phyloP scores from a whole-genome alignment of 1,140 invertebrate genomes.

The Euura lappo region DNA sequence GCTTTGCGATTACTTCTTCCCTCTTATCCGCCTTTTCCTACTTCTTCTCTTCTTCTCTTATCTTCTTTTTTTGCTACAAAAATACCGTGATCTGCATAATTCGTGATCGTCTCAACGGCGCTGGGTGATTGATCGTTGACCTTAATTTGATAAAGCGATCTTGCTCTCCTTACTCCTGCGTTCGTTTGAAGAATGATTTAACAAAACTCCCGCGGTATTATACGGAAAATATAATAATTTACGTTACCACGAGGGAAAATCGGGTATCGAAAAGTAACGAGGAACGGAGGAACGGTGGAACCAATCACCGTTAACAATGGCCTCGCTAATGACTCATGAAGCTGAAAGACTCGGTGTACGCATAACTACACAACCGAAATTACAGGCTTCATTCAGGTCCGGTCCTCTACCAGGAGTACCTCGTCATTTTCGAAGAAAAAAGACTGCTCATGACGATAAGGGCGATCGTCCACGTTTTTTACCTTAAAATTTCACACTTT shows the following conservation, averaged over 20 bases:
- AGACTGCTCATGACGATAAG: too few relatives aligned
- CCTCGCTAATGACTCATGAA: background rate
- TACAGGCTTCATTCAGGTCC: too few relatives aligned
- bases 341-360: background rate
- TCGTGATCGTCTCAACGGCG: background rate
- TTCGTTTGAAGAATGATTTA: background rate
- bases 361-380: too few relatives aligned
- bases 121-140: background rate
- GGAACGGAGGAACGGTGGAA: background rate
- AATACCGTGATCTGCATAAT: background rate
- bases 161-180: background rate
- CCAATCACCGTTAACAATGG: background rate
- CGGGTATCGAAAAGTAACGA: background rate
- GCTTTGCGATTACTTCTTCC: too few relatives aligned
- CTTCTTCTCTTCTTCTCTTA: too few relatives aligned
- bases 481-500: too few relatives aligned
- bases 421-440: background rate
- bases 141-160: background rate
- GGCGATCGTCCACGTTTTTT: too few relatives aligned
- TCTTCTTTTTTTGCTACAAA: background rate
- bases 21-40: too few relatives aligned
- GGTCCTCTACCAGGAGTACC: background rate
- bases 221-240: background rate
- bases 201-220: background rate
- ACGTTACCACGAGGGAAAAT: background rate